Percentiles rank a stretch among this genome's conserved stretches.
Conservation (phyloP, 2,888 invertebrate species). For the Cephus pygmeus region DNA sequence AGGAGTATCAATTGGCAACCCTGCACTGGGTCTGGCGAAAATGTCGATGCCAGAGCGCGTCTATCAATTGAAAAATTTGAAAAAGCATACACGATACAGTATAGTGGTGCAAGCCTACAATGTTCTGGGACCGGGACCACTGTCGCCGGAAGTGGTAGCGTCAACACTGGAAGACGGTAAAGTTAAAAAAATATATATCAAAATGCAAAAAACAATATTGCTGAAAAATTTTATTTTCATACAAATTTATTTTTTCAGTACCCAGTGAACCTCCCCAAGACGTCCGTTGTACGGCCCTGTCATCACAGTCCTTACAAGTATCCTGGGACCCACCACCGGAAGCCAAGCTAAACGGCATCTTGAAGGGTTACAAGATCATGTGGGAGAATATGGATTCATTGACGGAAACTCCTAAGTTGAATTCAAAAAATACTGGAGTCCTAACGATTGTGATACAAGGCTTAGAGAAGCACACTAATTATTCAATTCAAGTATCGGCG, state of each 20-base stretch:
- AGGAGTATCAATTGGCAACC: constrained; percentile 60
- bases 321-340: constrained; percentile 87
- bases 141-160: constrained; percentile 68
- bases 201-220: neutral
- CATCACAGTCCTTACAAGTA: constrained; percentile 86
- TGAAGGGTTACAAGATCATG: constrained; percentile 86
- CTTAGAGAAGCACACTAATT: constrained; percentile 88
- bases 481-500: constrained; percentile 89
- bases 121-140: constrained; percentile 68
- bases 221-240: neutral
- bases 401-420: constrained; percentile 58
- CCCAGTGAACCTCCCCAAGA: constrained; percentile 88
- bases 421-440: constrained; percentile 76
- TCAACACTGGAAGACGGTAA: constrained; percentile 69
- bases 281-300: constrained; percentile 82
- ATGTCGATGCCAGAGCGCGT: constrained; percentile 61
- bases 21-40: constrained; percentile 58
- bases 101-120: constrained; percentile 69
- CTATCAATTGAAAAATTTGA: constrained; percentile 63
- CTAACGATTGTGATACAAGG: constrained; percentile 79
- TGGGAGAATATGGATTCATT: constrained; percentile 62
- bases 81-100: constrained; percentile 69
- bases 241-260: constrained; percentile 68
- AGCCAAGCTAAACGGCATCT: constrained; percentile 84
- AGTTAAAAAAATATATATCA: neutral